Conservation (phyloP, 1,140 invertebrate genomes). For the Sycophaga agraensis region DNA sequence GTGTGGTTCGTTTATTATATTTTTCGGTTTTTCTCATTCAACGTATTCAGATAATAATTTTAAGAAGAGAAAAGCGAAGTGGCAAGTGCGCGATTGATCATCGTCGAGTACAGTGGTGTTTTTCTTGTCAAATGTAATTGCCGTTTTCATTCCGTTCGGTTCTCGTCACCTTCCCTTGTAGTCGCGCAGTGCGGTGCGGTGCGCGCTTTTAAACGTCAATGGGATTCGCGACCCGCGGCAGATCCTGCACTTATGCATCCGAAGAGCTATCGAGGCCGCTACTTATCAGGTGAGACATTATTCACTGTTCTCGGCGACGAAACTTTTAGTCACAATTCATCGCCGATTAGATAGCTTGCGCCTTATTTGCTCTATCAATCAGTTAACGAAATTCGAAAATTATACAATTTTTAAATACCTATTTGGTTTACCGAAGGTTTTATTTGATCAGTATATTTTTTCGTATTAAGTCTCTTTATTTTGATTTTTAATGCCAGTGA, state of each 20-base stretch:
- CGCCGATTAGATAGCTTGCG: too few species aligned
- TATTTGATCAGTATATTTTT: too few species aligned
- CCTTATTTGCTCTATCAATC: too few species aligned
- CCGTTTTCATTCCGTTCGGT: not conserved
- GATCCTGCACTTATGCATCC: slow-evolving; percentile 33
- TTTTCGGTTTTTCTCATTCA: not conserved
- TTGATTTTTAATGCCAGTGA: too few species aligned
- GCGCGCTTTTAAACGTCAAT: slow-evolving; percentile 30
- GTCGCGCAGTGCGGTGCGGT: slow-evolving; percentile 29
- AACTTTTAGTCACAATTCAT: too few species aligned
- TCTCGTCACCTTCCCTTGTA: slow-evolving; percentile 9
- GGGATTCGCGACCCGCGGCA: slow-evolving; percentile 31
- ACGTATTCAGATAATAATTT: slow-evolving; percentile 5
- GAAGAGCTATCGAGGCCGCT: slow-evolving; percentile 20
- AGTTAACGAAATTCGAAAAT: too few species aligned
- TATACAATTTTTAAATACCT: too few species aligned
- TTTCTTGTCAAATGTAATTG: not conserved
- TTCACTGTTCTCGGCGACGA: too few species aligned
- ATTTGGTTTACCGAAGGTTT: too few species aligned
- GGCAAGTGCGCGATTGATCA: slow-evolving; percentile 18
- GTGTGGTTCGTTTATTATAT: slow-evolving; percentile 9
- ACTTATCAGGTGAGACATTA: slow-evolving; percentile 25
- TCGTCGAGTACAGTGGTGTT: not conserved
- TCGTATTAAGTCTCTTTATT: too few species aligned
- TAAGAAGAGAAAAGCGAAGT: slow-evolving; percentile 8